Evolutionary conservation across 2,113 vertebrate species (phyloP).

Genomic region (Baryphthengus martii): DNA sequence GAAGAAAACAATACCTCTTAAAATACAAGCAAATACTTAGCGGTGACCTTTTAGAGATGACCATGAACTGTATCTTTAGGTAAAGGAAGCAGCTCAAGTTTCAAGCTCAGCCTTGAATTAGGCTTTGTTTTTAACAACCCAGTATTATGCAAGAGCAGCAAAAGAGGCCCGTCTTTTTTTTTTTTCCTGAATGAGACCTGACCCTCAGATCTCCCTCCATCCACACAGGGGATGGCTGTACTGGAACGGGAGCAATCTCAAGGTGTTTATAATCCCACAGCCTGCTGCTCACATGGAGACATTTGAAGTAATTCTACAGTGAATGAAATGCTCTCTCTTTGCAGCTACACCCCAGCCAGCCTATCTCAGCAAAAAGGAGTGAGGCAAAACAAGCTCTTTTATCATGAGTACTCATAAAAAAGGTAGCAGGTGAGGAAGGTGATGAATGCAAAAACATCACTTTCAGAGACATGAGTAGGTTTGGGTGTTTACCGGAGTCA

Average conservation of each 20-base stretch:
- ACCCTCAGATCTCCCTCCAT: not conserved
- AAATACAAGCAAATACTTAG: slow-evolving; percentile 4
- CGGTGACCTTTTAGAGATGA: not conserved
- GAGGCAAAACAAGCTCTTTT: not conserved
- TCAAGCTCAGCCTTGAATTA: not conserved
- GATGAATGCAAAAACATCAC: not conserved
- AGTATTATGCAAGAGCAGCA: not conserved
- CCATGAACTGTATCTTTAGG: not conserved
- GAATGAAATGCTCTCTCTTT: too few relatives aligned
- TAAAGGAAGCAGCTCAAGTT: not conserved
- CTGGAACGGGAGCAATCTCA: not conserved
- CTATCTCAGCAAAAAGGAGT: not conserved
- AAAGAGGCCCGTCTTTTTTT: not conserved
- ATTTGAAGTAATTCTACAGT: too few relatives aligned
- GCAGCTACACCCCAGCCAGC: not conserved
- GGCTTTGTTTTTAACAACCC: not conserved
- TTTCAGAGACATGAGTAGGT: not conserved
- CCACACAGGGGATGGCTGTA: not conserved
- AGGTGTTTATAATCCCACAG: not conserved
- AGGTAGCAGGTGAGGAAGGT: not conserved
- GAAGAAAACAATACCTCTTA: not conserved
- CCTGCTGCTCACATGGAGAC: not conserved
- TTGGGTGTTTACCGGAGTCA: not conserved
- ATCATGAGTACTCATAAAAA: not conserved
- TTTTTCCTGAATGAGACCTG: not conserved